phyloP scores from a whole-genome alignment of 2,113 vertebrate species.

The Balaenoptera acutorostrata region DNA sequence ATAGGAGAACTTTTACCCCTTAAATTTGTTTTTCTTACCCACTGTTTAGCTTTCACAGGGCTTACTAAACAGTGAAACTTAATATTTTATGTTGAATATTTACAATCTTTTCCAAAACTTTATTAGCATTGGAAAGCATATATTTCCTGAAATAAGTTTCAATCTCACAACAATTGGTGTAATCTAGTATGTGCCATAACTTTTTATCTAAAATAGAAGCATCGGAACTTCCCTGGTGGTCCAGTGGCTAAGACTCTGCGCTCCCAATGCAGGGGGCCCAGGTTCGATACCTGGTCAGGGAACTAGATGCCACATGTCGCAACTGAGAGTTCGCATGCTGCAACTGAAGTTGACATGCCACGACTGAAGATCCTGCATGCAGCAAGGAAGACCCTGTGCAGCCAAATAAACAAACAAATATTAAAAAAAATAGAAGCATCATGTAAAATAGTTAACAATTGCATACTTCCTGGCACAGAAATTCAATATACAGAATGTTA shows the following conservation, averaged over 20 bases:
- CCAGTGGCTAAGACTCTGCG: too few relatives aligned
- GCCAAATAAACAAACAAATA: too few relatives aligned
- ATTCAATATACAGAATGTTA: background rate
- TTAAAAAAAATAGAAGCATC: background rate
- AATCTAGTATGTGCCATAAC: background rate
- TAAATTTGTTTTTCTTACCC: background rate
- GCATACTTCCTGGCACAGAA: constrained; percentile 18
- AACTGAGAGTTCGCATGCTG: too few relatives aligned
- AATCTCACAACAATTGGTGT: background rate
- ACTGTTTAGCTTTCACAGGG: background rate
- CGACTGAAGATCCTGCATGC: too few relatives aligned
- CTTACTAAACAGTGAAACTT: constrained; percentile 16
- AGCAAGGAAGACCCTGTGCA: too few relatives aligned
- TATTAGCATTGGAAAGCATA: background rate
- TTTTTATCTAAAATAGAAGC: constrained; percentile 15
- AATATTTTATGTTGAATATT: constrained; percentile 5
- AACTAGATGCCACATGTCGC: too few relatives aligned
- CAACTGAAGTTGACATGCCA: too few relatives aligned
- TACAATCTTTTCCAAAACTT: background rate
- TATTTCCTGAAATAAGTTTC: constrained; percentile 15
- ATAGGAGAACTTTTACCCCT: background rate
- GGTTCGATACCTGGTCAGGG: too few relatives aligned
- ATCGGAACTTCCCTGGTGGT: background rate
- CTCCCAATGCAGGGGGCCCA: too few relatives aligned
- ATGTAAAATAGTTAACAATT: constrained; percentile 10